Conservation (phyloP, 2,113 vertebrate genomes). For the Shinisaurus crocodilurus region DNA sequence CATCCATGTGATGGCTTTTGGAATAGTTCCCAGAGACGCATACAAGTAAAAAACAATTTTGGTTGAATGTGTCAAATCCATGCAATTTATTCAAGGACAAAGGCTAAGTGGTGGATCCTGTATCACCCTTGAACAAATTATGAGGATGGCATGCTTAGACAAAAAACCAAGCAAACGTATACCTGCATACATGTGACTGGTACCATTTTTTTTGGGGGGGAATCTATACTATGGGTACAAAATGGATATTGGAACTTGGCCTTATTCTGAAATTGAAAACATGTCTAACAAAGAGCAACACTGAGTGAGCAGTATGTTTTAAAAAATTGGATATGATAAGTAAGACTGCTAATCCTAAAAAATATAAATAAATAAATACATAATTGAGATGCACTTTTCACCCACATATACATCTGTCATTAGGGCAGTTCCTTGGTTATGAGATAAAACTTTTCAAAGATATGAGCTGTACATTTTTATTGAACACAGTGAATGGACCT, state of each 20-base stretch:
- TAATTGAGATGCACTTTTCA: background rate
- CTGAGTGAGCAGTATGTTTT: background rate
- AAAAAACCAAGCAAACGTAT: background rate
- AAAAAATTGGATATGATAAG: background rate
- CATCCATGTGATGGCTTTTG: conserved; percentile 7
- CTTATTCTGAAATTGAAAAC: conserved; percentile 5
- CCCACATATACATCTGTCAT: background rate
- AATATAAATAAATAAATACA: conserved; percentile 17
- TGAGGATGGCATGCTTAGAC: background rate
- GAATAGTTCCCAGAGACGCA: conserved; percentile 10
- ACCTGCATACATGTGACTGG: background rate
- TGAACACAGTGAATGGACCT: background rate
- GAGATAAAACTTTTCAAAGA: background rate
- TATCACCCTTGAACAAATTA: background rate
- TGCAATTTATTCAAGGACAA: conserved; percentile 18
- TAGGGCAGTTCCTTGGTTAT: background rate
- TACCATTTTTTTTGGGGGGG: background rate
- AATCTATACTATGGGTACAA: background rate
- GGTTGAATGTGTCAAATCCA: background rate
- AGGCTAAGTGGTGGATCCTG: background rate
- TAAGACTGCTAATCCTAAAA: conserved; percentile 24
- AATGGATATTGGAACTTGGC: background rate
- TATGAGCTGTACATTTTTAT: background rate
- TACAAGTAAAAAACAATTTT: background rate
- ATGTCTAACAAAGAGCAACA: conserved; percentile 12